Evolutionary conservation across 2,113 vertebrate genomes (phyloP).

Genomic region (Amphiprion percula): DNA sequence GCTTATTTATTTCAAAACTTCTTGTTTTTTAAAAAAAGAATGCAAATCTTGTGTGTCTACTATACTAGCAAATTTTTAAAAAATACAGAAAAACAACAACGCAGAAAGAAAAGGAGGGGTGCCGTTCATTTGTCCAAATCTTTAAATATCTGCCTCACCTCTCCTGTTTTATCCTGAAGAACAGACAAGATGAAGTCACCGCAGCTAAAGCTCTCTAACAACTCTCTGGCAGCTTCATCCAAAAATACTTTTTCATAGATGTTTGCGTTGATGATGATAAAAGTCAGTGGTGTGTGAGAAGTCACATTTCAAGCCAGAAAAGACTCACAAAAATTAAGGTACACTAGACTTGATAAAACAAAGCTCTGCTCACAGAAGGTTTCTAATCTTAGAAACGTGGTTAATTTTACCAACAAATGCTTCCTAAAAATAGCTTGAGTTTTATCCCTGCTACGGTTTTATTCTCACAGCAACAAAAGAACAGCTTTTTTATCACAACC

Average conservation of each 20-base stretch:
- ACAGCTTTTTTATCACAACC: background rate
- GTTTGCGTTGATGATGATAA: slow-evolving; percentile 14
- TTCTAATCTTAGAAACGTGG: slow-evolving; percentile 61
- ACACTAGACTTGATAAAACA: slow-evolving; percentile 8
- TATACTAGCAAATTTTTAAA: no score
- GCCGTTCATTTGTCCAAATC: background rate
- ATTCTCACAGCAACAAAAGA: background rate
- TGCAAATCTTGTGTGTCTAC: no score
- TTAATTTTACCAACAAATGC: slow-evolving; percentile 22
- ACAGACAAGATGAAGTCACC: background rate
- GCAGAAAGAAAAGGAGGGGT: background rate
- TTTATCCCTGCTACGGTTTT: no score
- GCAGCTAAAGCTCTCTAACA: slow-evolving; percentile 7
- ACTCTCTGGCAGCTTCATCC: background rate
- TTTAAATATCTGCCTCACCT: slow-evolving; percentile 24
- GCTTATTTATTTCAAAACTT: background rate
- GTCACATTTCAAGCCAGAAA: background rate
- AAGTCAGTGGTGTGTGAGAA: slow-evolving; percentile 13
- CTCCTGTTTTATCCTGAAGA: slow-evolving; percentile 3
- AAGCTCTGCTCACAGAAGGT: background rate
- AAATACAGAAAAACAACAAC: no score
- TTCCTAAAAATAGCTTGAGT: background rate
- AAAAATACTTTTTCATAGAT: slow-evolving; percentile 52
- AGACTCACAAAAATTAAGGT: slow-evolving; percentile 12
- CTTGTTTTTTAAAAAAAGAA: no score